Conservation (phyloP, 2,797 vertebrate species). For the Xerus rutilus region DNA sequence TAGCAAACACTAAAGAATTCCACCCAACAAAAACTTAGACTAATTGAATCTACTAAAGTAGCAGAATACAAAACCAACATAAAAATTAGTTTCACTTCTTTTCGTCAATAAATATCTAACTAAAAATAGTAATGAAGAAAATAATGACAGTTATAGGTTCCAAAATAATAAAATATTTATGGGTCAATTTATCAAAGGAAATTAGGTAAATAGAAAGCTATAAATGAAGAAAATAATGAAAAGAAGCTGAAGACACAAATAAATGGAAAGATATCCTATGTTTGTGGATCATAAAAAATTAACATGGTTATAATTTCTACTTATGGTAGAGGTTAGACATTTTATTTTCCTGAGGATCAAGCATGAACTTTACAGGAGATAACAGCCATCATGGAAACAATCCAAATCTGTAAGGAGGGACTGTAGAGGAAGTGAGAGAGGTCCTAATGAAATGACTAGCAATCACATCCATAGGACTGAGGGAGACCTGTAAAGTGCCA, state of each 20-base stretch:
- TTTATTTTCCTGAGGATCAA: neutral
- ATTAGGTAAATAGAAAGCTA: neutral
- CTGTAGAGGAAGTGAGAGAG: neutral
- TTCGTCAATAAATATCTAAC: neutral
- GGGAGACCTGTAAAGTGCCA: neutral
- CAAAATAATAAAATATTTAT: neutral
- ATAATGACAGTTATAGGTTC: neutral
- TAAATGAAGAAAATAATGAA: neutral
- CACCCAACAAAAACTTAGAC: neutral
- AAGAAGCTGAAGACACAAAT: neutral
- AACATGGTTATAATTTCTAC: neutral
- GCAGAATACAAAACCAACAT: neutral
- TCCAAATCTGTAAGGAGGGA: neutral
- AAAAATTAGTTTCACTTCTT: neutral
- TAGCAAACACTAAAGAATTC: neutral
- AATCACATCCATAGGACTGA: neutral
- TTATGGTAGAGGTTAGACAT: neutral
- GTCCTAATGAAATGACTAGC: neutral
- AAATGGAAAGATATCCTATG: neutral
- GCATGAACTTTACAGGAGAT: neutral
- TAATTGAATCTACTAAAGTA: neutral
- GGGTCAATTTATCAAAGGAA: neutral
- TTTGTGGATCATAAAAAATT: neutral
- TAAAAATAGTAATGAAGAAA: neutral
- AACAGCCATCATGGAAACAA: neutral